Evolutionary conservation across 2,888 invertebrate species (phyloP), one percentile per base, ranked within the genome.

Genomic region (Calameuta filiformis): DNA sequence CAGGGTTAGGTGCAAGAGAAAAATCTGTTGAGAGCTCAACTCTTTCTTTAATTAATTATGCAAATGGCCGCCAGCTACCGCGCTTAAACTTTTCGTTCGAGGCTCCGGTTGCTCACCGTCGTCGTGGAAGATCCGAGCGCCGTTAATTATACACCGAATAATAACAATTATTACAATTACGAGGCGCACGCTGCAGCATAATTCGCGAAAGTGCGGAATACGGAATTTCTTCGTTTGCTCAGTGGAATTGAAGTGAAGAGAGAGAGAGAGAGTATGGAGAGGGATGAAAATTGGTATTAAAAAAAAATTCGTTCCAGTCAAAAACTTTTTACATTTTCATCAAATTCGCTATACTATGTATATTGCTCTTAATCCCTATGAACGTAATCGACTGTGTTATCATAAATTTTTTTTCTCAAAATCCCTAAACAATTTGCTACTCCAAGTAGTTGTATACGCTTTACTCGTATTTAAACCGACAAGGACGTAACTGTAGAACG

Each of bases 1-100:
- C 69, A 82, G 80, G 82, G 81, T 81, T 81, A 76, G 81, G 79
- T 79, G 81, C 79, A 83, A 85, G 84, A 88, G 83, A 86, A 88
- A 88, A 87, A 88, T 88, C 89, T 89, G 88, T 89, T 89, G 88
- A 88, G 88, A 89, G 88, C 87, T 88, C 87, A 83, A 83, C 86
- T 89, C 87, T 86, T 89, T 89, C 89, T 88, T 89, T 88, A 89
- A 89, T 89, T 89, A 89, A 89, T 89, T 89, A 89, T 89, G 89
- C 87, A 89, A 89, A 89, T 89, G 88, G 89, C 89, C 87, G 83
- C 82, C 84, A 84, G 87, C 87, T 85, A 86, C 83, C 85, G 85
- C 86, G 89, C 87, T 88, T 88, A 89, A 89, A 88, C 87, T 89
- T 89, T 89, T 88, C 88, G 88, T 87, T 85, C 83, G 87, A 88